Evolutionary conservation across 2,888 invertebrate species (phyloP), one percentile per base, ranked within the genome.

Genomic region (Drosophila borborema): DNA sequence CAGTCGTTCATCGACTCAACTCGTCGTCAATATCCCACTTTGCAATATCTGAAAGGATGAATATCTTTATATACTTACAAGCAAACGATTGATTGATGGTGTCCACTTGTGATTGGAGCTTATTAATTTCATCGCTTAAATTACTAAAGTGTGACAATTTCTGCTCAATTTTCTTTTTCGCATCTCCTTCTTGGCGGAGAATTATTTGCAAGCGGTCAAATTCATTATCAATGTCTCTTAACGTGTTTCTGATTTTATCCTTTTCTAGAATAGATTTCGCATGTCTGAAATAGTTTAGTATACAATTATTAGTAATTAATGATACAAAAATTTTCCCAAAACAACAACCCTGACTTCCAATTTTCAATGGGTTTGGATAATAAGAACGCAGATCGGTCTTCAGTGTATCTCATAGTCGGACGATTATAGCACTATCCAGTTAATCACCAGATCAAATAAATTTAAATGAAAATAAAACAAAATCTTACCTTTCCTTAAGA

Each of bases 181-280:
- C 72, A 1, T 86, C 81, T 6, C 31, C 51, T 34, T 70, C 74
- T 3, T 77, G 70, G 7, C 54, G 60, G 6, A 58, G 18, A 23
- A 58, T 41, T 6, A n/a, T 38, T 65, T 86, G 84, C n/a, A 82
- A 60, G 2, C 81, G 81, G 3, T 74, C 87, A 45, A 84, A 80
- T 40, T 89, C 72, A 45, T 61, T 67, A 55, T 84, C 83, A 2
- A 77, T 59, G 20, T 40, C 64, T 18, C 40, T 55, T 12, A 84
- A 56, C 20, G 51, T 70, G 46, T 84, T 84, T 40, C 60, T 74
- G 1, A 83, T 63, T 38, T 68, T 69, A 54, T 89, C 86, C 48
- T 93, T 89, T 62, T 93, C 84, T 7, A 84, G 80, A 16, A 86
- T 60, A 7, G 89, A 72, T 45, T 86, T 80, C 12, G 84, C 78